Evolutionary conservation across 2,888 invertebrate genomes (phyloP).

Genomic region (Crepidodera aurea): DNA sequence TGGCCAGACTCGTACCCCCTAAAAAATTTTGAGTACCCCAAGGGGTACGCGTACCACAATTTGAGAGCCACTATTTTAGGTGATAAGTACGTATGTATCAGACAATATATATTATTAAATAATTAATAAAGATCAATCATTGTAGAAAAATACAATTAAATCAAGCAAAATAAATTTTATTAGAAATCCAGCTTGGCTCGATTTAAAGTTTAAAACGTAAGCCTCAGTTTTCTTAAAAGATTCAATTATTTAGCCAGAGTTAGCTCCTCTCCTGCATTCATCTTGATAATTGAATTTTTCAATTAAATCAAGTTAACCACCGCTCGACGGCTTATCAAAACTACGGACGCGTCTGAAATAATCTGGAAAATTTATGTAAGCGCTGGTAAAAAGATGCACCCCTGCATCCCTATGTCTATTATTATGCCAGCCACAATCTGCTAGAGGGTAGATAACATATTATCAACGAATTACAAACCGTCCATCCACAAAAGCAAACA

Average conservation of each 20-base stretch:
- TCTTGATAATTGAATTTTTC: constrained; percentile 35
- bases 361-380: constrained; percentile 50
- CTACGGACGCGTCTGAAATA: constrained; percentile 41
- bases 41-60: too few species aligned
- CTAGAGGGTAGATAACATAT: constrained; percentile 57
- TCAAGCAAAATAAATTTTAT: too few species aligned
- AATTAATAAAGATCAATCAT: too few species aligned
- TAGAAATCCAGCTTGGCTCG: too few species aligned
- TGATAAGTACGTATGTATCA: too few species aligned
- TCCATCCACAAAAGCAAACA: constrained; percentile 52
- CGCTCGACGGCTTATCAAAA: constrained; percentile 29
- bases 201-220: too few species aligned
- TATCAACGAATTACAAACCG: constrained; percentile 58
- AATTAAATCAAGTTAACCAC: constrained; percentile 30
- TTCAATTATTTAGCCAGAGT: background rate
- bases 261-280: background rate
- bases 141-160: too few species aligned
- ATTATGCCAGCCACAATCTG: constrained; percentile 56
- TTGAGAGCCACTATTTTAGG: too few species aligned
- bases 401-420: constrained; percentile 47
- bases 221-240: too few species aligned
- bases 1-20: too few species aligned
- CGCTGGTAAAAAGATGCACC: constrained; percentile 49
- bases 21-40: too few species aligned
- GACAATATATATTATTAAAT: too few species aligned